Evolutionary conservation across 2,888 invertebrate species (phyloP), one percentile per base, ranked within the genome.

Genomic region (Diadegma fenestrale): DNA sequence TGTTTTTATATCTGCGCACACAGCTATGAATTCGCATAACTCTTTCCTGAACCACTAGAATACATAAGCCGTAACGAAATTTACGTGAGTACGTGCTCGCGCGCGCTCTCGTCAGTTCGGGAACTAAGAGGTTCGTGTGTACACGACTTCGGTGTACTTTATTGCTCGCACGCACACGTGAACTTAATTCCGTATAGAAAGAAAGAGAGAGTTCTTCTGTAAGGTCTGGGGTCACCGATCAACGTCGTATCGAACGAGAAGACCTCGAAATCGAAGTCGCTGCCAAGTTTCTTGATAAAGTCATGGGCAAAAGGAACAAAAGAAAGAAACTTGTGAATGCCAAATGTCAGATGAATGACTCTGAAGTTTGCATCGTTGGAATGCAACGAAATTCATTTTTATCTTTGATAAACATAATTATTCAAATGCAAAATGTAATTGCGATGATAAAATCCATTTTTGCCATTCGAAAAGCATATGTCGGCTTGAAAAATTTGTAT

Each of bases 81-180:
- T 81, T 85, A 85, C 85, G 78, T 79, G 77, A 80, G 76, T 84
- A 84, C 80, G 81, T 85, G 78, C 78, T 78, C 73, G 51, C 72
- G 26, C 22, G 66, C 8, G 64, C 45, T 76, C 76, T 80, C 54
- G 63, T 17, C 64, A 71, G 71, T 48, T 84, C 75, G 51, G 73
- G 8, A 79, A 71, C 66, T 37, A 51, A 72, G 48, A 75, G 66
- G 41, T 43, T 73, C 71, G 79, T 71, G 58, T 64, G 71, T 64
- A 68, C 64, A 71, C 80, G 54, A 45, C 48, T 84, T 72, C 26
- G 80, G 76, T n/a, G n/a, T 84, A 76, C 71, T 84, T 83, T 79
- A 79, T 79, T 73, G 79, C 64, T 63, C 68, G 69, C 69, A 84
- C 84, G 84, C 72, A 84, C 73, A 54, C 72, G 66, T 73, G 19